Conservation (phyloP, 2,113 vertebrate genomes). For the Chelonoidis abingdonii region DNA sequence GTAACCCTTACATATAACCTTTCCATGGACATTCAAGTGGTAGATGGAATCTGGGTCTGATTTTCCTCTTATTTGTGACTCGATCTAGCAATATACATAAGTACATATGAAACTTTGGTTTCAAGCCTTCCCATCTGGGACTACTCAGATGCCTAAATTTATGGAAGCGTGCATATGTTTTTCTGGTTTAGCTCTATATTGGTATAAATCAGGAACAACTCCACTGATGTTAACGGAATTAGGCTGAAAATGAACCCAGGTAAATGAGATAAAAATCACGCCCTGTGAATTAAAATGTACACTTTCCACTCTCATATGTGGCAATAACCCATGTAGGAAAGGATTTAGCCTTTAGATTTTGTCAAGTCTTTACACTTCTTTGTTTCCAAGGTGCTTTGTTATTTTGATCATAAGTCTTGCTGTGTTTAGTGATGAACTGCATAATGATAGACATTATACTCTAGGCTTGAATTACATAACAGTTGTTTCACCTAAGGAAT, state of each 20-base stretch:
- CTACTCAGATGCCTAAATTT: accelerated
- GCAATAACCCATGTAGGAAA: accelerated
- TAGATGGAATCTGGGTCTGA: neutral
- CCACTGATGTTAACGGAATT: accelerated
- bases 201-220: neutral
- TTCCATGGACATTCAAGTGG: neutral
- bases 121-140: neutral
- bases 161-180: accelerated
- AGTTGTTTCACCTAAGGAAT: neutral
- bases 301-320: neutral
- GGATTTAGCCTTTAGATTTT: neutral
- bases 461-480: neutral
- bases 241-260: neutral
- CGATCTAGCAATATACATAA: neutral
- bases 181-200: neutral
- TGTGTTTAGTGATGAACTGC: neutral
- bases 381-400: neutral
- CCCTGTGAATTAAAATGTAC: neutral
- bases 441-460: neutral
- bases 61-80: neutral
- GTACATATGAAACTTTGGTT: accelerated
- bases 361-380: neutral
- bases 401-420: neutral
- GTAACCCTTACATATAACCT: neutral
- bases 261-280: accelerated